Conservation (phyloP, 2,797 vertebrate species). For the Dryobates pubescens region DNA sequence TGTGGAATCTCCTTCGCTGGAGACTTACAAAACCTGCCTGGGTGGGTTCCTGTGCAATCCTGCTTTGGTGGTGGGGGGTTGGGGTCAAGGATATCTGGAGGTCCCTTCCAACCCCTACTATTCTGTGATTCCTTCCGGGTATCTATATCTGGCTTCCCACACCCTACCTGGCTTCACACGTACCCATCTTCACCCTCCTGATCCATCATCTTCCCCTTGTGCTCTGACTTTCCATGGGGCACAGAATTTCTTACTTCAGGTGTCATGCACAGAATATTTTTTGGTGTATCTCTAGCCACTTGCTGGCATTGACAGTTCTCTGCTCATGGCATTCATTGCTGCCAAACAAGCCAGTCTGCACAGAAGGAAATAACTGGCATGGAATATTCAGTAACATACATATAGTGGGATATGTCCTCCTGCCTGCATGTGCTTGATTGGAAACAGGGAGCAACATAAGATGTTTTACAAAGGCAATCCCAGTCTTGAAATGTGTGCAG, state of each 20-base stretch:
- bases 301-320: neutral
- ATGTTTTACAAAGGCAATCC: neutral
- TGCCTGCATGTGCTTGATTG: fast-evolving
- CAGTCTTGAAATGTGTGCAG: neutral
- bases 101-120: too few species aligned
- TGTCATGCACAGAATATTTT: neutral
- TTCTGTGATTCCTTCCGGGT: neutral
- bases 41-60: too few species aligned
- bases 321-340: neutral
- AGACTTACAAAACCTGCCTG: too few species aligned
- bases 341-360: neutral
- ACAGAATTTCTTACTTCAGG: neutral
- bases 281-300: neutral
- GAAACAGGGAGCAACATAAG: neutral
- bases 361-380: neutral
- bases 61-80: too few species aligned
- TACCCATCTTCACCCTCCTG: neutral
- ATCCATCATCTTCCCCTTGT: neutral
- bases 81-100: too few species aligned
- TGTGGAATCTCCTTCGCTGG: too few species aligned
- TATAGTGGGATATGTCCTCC: neutral
- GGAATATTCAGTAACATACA: neutral
- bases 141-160: neutral
- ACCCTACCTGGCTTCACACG: neutral
- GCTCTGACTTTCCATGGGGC: neutral